Conservation (phyloP, 53 echinoderm and acorn worm species). For the Hippasteria phrygiana region DNA sequence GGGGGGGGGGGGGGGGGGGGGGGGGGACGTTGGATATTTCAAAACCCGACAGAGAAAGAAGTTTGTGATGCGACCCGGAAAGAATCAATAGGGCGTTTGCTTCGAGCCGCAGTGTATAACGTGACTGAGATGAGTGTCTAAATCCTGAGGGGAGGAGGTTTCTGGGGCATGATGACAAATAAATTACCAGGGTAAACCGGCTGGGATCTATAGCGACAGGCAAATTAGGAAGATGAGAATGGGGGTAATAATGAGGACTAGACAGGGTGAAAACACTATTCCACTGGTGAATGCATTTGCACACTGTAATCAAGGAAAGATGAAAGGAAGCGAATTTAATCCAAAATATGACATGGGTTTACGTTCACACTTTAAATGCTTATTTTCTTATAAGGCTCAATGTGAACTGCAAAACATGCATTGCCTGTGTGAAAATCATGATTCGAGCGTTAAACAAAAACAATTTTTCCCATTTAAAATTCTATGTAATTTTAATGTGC, state of each 20-base stretch:
- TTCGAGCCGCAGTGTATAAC: constrained; percentile 7
- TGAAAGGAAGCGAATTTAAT: too few species aligned
- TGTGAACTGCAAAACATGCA: too few species aligned
- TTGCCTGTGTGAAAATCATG: too few species aligned
- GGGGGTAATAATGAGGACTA: neutral
- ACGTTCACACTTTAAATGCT: too few species aligned
- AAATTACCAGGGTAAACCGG: constrained; percentile 10
- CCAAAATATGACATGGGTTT: too few species aligned
- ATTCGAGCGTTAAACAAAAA: too few species aligned
- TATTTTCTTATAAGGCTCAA: too few species aligned
- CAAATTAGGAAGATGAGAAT: neutral
- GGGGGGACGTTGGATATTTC: neutral
- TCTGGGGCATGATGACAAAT: constrained; percentile 41
- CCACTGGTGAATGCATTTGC: neutral
- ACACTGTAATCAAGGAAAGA: too few species aligned
- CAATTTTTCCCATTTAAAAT: too few species aligned
- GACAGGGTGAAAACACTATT: neutral
- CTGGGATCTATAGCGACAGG: neutral
- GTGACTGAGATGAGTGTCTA: neutral
- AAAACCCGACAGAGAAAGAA: constrained; percentile 36
- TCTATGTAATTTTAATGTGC: too few species aligned
- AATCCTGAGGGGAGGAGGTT: constrained; percentile 3
- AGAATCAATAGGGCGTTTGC: constrained; percentile 41
- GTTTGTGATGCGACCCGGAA: constrained; percentile 51
- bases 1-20: neutral